Evolutionary conservation across 2,797 vertebrate species (phyloP).

Genomic region (Characodon lateralis): DNA sequence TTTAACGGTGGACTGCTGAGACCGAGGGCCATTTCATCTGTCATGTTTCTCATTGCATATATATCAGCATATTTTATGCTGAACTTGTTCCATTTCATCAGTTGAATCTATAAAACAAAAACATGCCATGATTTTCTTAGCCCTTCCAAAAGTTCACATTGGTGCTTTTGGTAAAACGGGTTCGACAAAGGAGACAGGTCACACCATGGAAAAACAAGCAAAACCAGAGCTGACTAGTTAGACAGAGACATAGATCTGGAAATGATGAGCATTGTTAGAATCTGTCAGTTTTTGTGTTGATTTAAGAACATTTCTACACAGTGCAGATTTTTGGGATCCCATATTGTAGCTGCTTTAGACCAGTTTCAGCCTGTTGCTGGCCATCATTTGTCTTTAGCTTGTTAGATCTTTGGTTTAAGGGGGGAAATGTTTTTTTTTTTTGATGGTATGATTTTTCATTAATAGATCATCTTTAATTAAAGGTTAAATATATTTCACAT

Average conservation of each 20-base stretch:
- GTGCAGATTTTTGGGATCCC: not conserved
- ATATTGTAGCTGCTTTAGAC: not conserved
- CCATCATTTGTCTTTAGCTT: not conserved
- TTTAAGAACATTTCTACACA: not conserved
- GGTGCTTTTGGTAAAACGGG: not conserved
- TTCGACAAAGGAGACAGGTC: not conserved
- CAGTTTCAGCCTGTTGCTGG: not conserved
- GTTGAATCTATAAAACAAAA: not conserved
- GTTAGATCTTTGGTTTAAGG: not conserved
- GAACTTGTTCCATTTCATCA: not conserved
- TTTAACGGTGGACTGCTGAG: not conserved
- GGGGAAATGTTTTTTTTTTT: not conserved
- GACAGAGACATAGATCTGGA: not conserved
- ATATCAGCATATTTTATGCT: not conserved
- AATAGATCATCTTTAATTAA: not conserved
- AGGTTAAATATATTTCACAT: not conserved
- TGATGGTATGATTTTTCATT: not conserved
- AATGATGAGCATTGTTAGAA: not conserved
- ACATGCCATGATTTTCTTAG: no score
- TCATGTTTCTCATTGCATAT: not conserved
- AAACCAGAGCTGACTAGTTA: not conserved
- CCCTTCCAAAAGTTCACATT: not conserved
- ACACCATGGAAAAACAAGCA: not conserved
- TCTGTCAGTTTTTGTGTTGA: not conserved
- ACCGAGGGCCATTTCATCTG: not conserved